Evolutionary conservation across 2,113 vertebrate genomes (phyloP), one percentile per base, ranked within the genome.

Genomic region (Hydropotes inermis): DNA sequence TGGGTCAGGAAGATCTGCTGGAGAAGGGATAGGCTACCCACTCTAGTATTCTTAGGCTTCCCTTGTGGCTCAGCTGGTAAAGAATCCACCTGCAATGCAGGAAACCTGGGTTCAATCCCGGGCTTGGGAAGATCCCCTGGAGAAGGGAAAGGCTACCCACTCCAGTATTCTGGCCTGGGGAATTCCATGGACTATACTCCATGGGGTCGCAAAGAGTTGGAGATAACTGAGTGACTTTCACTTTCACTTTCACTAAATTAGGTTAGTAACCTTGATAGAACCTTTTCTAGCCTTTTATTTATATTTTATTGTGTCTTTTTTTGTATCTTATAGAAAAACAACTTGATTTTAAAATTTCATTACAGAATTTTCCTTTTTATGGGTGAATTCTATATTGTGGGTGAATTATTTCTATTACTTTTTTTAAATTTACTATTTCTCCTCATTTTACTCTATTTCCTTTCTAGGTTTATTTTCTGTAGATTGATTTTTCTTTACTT

Each of bases 401-500:
- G 10, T 39, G n/a, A 70, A 70, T 70, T 88, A 83, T 43, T 70
- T 87, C 27, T 92, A 17, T 50, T 70, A 58, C 5, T 19, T 82
- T 94, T 64, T 5, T 1, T 12, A 43, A 47, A 45, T 36, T 33
- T 6, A 60, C 39, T 84, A 2, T 81, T n/a, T 19, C 9, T 94
- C 57, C 50, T 39, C 11, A 23, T 64, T 82, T 67, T 81, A 45
- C 39, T 88, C 60, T 81, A 36, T 36, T 54, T 45, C 52, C n/a
- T 89, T 89, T 83, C 19, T 33, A 89, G 39, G 47, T 9, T 83
- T 70, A 16, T 36, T 50, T 89, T 57, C 28, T 82, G 39, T n/a
- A 94, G 30, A 55, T 15, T 83, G 58, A 87, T 27, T 94, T 94
- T 52, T 52, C 10, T 81, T 52, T 81, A n/a, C 55, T 81, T 67